Base-by-base conservation (phyloP, 2,797 vertebrate species). In the Enteromius fasciolatus region DNA sequence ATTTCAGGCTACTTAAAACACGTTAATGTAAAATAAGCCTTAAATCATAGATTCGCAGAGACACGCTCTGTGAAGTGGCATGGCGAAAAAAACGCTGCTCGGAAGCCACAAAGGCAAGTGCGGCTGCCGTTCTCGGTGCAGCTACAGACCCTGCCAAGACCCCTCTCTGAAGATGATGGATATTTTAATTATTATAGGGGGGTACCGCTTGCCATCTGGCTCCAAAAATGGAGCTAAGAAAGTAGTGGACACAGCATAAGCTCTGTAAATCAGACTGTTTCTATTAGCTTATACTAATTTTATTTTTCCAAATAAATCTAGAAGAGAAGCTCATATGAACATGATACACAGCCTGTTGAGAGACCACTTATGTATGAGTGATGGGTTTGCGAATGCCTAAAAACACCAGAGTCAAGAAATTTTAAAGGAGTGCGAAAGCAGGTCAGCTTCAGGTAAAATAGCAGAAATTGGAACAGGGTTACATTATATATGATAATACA, bases 151-250 rank as follows among this genome's bases (percentile, higher is more conserved):
- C 77, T 76, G 78, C 84, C 74, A 54, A 81, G 83, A 63, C 77
- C 78, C 69, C 82, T 68, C 64, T 76, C 31, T 31, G 59, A 75
- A 78, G 79, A 88, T 86, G 83, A 87, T 87, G 84, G 78, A 86
- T 89, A 79, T 87, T 85, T 83, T 86, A 87, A 90, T 90, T 87
- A 87, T 87, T 73, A 84, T 83, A 64, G 33, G 46, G 50, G 64
- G 78, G 76, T 76, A 84, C 61, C 33, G 54, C 79, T 85, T 81
- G 84, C 57, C 84, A 87, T 84, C 85, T 87, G 85, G 82, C 69
- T 85, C 80, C 79, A 75, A 87, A 86, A 80, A 84, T 78, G 39
- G 80, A 84, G 76, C 73, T 81, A 20, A 46, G 76, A 82, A 86
- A 81, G 59, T 46, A 86, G 81, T 83, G 80, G 76, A 84, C 83